Conservation (phyloP, 2,888 invertebrate species). For the Cryptophagus acutangulus region DNA sequence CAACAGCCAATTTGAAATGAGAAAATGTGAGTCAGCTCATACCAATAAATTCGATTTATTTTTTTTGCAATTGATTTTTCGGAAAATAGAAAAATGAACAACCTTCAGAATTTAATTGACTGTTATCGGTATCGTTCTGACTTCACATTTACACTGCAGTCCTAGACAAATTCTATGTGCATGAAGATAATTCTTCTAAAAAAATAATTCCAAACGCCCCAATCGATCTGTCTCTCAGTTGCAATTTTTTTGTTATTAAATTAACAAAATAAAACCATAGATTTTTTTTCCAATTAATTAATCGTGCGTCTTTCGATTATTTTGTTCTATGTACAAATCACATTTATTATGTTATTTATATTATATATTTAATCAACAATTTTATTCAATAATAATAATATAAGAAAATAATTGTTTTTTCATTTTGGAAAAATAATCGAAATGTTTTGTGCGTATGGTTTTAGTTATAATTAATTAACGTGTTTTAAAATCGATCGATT, state of each 20-base stretch:
- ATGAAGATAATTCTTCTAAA: constrained; percentile 44
- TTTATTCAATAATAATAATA: too few species aligned
- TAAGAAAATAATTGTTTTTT: too few species aligned
- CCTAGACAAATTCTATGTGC: constrained; percentile 48
- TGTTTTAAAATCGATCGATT: too few species aligned
- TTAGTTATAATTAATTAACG: too few species aligned
- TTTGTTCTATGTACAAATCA: too few species aligned
- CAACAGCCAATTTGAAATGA: constrained; percentile 47
- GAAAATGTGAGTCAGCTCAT: constrained; percentile 43
- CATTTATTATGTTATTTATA: constrained; percentile 23
- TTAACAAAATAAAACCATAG: too few species aligned
- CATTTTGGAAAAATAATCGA: too few species aligned
- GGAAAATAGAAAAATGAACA: constrained; percentile 3
- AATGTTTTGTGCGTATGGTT: constrained; percentile 30
- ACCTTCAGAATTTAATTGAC: constrained; percentile 38
- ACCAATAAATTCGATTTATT: constrained; percentile 30
- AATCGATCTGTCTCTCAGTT: constrained; percentile 29
- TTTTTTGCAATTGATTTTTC: constrained; percentile 23
- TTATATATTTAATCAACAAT: too few species aligned
- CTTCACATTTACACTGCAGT: constrained; percentile 44
- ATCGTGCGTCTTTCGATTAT: too few species aligned
- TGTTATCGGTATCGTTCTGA: constrained; percentile 39
- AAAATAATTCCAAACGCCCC: constrained; percentile 35
- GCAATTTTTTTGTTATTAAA: too few species aligned
- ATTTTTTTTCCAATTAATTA: too few species aligned